Percentiles rank a stretch among this genome's conserved stretches.
Conservation (phyloP, 1,140 invertebrate genomes). For the Drosophila tani region DNA sequence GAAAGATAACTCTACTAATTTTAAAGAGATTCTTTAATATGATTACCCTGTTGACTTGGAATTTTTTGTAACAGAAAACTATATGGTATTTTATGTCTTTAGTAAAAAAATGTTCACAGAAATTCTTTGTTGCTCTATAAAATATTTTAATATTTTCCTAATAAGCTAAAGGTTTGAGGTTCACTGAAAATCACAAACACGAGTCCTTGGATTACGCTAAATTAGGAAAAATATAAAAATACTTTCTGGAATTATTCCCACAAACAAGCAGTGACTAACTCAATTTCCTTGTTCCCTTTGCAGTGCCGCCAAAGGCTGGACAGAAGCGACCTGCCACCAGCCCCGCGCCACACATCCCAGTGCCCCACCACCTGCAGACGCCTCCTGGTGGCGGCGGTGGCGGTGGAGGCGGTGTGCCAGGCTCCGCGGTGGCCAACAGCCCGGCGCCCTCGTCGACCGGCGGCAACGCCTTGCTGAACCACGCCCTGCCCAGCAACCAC, state of each 20-base stretch:
- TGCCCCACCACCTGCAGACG: constrained; percentile 81
- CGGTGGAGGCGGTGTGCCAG: constrained; percentile 42
- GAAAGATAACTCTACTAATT: no score
- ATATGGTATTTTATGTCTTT: no score
- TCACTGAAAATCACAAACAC: neutral
- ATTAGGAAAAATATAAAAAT: neutral
- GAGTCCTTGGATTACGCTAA: neutral
- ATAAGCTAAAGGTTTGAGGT: no score
- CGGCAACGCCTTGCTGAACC: constrained; percentile 57
- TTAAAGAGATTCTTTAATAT: no score
- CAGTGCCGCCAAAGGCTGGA: constrained; percentile 82
- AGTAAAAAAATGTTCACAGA: no score
- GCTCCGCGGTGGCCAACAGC: constrained; percentile 46
- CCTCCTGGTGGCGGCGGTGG: constrained; percentile 63
- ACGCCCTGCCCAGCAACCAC: constrained; percentile 76
- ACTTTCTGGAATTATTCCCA: no score
- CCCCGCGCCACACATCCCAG: constrained; percentile 82
- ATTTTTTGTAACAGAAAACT: no score
- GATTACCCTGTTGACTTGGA: no score
- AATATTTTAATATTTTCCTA: no score
- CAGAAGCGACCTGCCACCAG: constrained; percentile 83
- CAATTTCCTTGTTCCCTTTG: constrained; percentile 25
- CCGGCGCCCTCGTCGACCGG: constrained; percentile 40
- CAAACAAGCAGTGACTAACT: neutral
- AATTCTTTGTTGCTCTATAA: no score